A percentile compares a stretch with the other conserved stretches of the same genome.
These are phyloP conservation scores for Ganaspis brasiliensis DNA, from an alignment of 2,888 invertebrate species.

Conservation along the genomic window DNA sequence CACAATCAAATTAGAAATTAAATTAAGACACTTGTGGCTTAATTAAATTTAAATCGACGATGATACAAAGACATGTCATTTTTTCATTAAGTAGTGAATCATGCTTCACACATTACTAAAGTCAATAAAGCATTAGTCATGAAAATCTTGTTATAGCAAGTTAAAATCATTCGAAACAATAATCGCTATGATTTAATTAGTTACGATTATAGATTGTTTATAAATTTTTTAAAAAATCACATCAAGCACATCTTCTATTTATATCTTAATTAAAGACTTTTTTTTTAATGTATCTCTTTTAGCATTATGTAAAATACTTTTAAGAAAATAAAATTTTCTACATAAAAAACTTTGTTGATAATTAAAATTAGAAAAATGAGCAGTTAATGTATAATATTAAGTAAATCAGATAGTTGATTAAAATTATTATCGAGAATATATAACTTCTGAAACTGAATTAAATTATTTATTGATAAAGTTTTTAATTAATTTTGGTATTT, in stretches of 20 bases:
- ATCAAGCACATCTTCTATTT: not conserved
- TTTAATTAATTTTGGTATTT: too few relatives aligned
- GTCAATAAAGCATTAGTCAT: slow-evolving; percentile 9
- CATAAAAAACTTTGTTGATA: not conserved
- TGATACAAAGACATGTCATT: not conserved
- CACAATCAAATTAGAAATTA: not conserved
- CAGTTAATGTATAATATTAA: not conserved
- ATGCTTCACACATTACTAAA: not conserved
- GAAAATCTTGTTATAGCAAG: not conserved
- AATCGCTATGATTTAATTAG: too few relatives aligned
- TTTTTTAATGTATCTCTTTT: not conserved
- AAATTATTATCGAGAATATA: too few relatives aligned
- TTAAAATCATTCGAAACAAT: not conserved
- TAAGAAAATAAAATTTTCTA: slow-evolving; percentile 19
- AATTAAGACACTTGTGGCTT: slow-evolving; percentile 6
- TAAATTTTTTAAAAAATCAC: not conserved
- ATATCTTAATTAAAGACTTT: not conserved
- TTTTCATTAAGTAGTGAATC: slow-evolving; percentile 21
- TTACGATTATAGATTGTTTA: too few relatives aligned
- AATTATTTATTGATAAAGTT: too few relatives aligned
- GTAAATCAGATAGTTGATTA: too few relatives aligned
- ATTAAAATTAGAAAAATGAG: not conserved
- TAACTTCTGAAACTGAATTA: too few relatives aligned
- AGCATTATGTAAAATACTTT: slow-evolving; percentile 51
- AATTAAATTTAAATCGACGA: slow-evolving; percentile 20